Evolutionary conservation across 2,888 invertebrate genomes (phyloP), one percentile per base, ranked within the genome.

Genomic region (Crioceris asparagi): DNA sequence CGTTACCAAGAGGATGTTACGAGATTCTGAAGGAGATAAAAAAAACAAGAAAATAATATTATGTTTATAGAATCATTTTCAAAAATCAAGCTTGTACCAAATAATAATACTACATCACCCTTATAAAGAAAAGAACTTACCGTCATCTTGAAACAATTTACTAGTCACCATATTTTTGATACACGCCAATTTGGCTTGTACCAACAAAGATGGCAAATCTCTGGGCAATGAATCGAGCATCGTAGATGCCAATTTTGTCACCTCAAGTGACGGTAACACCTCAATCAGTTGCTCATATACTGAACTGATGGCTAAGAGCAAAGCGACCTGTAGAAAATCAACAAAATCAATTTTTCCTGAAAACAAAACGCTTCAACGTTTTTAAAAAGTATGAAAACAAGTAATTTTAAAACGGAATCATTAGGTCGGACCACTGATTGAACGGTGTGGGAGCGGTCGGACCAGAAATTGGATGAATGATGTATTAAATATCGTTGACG

Each of bases 211-310:
- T 10, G 83, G 77, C 31, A 78, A 68, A 19, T 86, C 77, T 32
- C 76, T 71, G 1, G 83, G 81, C 38, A 79, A 67, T 5, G 75
- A 74, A 59, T 87, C 86, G 41, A 92, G 64, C 72, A 90, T 79
- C n/a, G 79, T 74, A 4, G 78, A 74, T 0, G 88, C 81, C 12
- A 91, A 66, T 51, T 83, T 81, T 2, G 87, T 83, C 5, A 85
- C 71, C 54, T 92, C 90, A 6, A 78, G 70, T 0, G 82, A 74
- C 0, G 84, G 79, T 2, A 86, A 56, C 0, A 83, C 83, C 10
- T 75, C 74, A 3, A 75, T 75, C 2, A 93, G 72, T 53, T 91
- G 87, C 45, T 83, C 83, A 54, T 87, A 83, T 1, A 88, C 86
- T 18, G 83, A 79, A 17, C 86, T 82, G 54, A 91, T 80, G 5